These are phyloP conservation scores for Acanthis flammea DNA, from an alignment of 2,797 vertebrate genomes.

Conservation along the genomic window DNA sequence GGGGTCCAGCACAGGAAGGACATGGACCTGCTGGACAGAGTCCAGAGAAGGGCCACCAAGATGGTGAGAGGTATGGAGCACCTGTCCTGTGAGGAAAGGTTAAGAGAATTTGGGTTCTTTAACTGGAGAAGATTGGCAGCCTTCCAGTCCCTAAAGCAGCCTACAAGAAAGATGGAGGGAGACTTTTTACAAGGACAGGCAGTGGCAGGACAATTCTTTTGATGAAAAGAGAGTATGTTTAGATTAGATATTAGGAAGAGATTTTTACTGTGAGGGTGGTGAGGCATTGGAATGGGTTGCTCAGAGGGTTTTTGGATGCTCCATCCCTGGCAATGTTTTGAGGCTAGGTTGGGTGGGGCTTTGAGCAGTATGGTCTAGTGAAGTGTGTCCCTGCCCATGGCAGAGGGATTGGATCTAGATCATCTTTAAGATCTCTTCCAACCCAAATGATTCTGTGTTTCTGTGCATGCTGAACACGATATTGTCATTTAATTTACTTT, in stretches of 20 bases:
- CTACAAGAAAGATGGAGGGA: not conserved
- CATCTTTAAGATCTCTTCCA: not conserved
- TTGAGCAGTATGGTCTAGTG: not conserved
- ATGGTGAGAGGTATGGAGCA: not conserved
- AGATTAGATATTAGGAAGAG: not conserved
- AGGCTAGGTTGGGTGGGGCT: not conserved
- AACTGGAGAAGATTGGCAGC: not conserved
- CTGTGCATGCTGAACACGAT: not conserved
- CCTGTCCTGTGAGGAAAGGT: not conserved
- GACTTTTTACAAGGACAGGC: not conserved
- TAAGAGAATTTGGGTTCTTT: not conserved
- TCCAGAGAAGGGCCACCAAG: too few species aligned
- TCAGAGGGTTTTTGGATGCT: not conserved
- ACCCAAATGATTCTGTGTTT: not conserved
- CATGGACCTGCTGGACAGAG: accelerated
- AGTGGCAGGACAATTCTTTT: not conserved
- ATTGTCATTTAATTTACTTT: not conserved
- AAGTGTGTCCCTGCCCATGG: not conserved
- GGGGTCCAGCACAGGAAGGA: not conserved
- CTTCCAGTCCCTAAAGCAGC: not conserved
- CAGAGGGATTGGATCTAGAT: not conserved
- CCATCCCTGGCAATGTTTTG: not conserved
- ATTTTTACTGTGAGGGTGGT: not conserved
- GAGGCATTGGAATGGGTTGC: not conserved
- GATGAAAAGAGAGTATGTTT: not conserved